Base-by-base conservation (phyloP, 2,113 vertebrate genomes). In the Otus sunia region DNA sequence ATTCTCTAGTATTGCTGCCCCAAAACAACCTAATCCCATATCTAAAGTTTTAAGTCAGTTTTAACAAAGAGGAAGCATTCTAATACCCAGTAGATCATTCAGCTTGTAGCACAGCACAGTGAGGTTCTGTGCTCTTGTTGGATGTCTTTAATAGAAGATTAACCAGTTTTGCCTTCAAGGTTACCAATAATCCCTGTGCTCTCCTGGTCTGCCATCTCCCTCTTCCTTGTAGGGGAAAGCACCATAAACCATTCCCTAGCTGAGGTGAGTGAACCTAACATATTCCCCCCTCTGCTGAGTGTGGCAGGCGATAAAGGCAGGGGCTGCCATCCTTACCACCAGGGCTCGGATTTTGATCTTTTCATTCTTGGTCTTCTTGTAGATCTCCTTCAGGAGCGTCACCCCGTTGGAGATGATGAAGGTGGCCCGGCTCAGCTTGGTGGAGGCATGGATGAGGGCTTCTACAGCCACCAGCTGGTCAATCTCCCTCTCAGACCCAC, bases 391-490 rank as follows among this genome's bases (percentile, higher is more conserved):
- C 80, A 99, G 98, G 87, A 99, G 97, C 0, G 98, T 94, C 71
- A 99, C 98, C 1, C 99, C 99, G 0, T 99, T 99, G 95, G 99
- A 99, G 96, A 99, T 99, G 96, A 99, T 99, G 97, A 99, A 99
- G 32, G 98, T 98, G 83, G 99, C 99, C 1, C 99, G 96, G 94
- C 99, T 99, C 97, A 99, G 99, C 96, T 99, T 99, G 76, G 99
- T 99, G 68, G 99, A 99, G 20, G 99, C 98, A 0, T 99, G 99
- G 94, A 99, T 99, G 88, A 99, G 98, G 5, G 99, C 99, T 97
- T 99, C 99, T 93, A 99, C 99, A 1, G 99, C 99, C 90, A 99
- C 99, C 97, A 99, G 98, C 98, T 99, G 99, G 96, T 99, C 99
- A 21, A 98, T 98, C 96, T 99, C 99, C 0, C 99, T 98, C 63